A percentile compares a stretch with the other conserved stretches of the same genome.
Conservation (phyloP, 2,888 invertebrate species). For the Scotopteryx bipunctaria region DNA sequence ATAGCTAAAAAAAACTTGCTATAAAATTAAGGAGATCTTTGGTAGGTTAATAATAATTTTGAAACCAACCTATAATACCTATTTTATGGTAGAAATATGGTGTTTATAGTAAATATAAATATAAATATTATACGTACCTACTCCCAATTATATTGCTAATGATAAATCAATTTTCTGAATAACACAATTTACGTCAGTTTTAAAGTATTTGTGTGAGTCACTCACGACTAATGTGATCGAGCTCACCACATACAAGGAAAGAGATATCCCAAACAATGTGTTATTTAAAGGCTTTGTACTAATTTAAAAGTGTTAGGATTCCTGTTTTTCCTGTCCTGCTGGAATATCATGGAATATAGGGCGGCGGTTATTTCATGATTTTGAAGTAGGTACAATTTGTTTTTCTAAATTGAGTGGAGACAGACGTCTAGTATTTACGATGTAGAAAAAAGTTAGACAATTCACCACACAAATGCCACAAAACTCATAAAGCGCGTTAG, state of each 20-base stretch:
- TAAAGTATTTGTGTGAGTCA: constrained; percentile 30
- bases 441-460: background rate
- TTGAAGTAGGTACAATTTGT: too few species aligned
- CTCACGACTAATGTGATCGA: constrained; percentile 14
- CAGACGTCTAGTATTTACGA: too few species aligned
- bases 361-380: too few species aligned
- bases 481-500: background rate
- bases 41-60: too few species aligned
- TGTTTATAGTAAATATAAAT: too few species aligned
- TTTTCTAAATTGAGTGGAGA: too few species aligned
- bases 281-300: constrained; percentile 10
- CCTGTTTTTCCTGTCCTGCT: constrained; percentile 4
- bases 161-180: constrained; percentile 1
- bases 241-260: constrained; percentile 15
- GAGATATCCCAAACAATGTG: constrained; percentile 3
- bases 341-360: background rate
- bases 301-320: background rate
- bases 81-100: too few species aligned
- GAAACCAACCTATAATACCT: too few species aligned
- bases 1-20: too few species aligned
- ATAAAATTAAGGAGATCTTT: too few species aligned
- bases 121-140: background rate
- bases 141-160: too few species aligned
- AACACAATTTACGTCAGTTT: constrained; percentile 17
- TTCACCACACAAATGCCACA: background rate